Evolutionary conservation across 1,140 invertebrate genomes (phyloP).

Genomic region (Caenorhabditis brenneri): DNA sequence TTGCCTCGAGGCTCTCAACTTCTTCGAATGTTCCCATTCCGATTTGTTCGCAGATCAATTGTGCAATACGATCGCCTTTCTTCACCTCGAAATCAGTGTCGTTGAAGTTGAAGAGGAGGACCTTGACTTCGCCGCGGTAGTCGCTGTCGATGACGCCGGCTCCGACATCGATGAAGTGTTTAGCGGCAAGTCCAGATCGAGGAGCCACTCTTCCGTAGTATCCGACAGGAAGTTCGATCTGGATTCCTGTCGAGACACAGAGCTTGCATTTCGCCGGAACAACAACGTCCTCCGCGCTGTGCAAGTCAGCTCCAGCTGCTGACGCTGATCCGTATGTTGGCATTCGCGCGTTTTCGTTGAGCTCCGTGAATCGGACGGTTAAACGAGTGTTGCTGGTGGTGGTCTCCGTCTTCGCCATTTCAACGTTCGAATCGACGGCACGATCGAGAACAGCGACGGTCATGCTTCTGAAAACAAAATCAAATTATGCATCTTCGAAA

Average conservation of each 20-base stretch:
- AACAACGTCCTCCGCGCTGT: slow-evolving; percentile 84
- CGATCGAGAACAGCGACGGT: not conserved
- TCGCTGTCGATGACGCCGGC: slow-evolving; percentile 91
- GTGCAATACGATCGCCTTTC: slow-evolving; percentile 91
- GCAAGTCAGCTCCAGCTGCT: slow-evolving; percentile 89
- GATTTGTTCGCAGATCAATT: slow-evolving; percentile 92
- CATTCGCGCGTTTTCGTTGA: slow-evolving; percentile 80
- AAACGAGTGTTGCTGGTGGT: not conserved
- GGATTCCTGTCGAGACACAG: slow-evolving; percentile 88
- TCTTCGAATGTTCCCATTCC: slow-evolving; percentile 82
- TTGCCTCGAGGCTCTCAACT: slow-evolving; percentile 74
- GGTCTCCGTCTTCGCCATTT: not conserved
- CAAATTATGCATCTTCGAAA: no score
- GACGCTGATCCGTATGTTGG: slow-evolving; percentile 83
- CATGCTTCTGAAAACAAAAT: not conserved
- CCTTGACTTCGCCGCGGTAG: slow-evolving; percentile 89
- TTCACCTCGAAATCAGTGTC: slow-evolving; percentile 58
- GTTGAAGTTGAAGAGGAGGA: slow-evolving; percentile 86
- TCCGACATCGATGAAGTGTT: slow-evolving; percentile 95
- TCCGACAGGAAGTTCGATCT: slow-evolving; percentile 75
- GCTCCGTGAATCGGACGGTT: slow-evolving; percentile 79
- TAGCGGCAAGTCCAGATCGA: slow-evolving; percentile 89
- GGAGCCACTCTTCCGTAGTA: slow-evolving; percentile 87
- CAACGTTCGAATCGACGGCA: not conserved
- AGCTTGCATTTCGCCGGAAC: slow-evolving; percentile 83